A percentile compares a stretch with the other conserved stretches of the same genome.
These are phyloP conservation scores for Drosophila quinaria DNA, from an alignment of 2,888 invertebrate genomes.

Conservation along the genomic window DNA sequence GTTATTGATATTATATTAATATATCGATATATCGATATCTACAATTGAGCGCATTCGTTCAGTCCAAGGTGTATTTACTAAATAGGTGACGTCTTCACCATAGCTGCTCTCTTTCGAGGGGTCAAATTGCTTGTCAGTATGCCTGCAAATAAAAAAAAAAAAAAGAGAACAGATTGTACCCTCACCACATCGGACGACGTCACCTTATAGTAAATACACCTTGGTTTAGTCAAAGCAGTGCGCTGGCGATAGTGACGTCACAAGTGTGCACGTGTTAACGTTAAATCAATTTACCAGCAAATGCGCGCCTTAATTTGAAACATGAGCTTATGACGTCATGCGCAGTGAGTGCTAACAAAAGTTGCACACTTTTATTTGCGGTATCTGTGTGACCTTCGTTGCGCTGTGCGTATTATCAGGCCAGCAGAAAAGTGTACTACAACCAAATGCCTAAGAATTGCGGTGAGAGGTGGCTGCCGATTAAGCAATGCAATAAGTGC, in stretches of 20 bases:
- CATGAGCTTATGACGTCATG: conserved; percentile 42
- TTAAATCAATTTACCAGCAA: not conserved
- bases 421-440: conserved; percentile 29
- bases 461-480: conserved; percentile 13
- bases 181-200: no score
- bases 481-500: conserved; percentile 19
- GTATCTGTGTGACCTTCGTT: conserved; percentile 21
- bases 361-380: conserved; percentile 7
- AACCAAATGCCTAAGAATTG: conserved; percentile 22
- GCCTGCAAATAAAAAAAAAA: no score
- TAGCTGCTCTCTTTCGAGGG: no score
- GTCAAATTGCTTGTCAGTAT: no score
- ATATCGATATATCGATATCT: no score
- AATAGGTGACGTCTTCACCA: no score
- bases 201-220: no score
- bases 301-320: not conserved
- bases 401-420: conserved; percentile 32
- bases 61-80: no score
- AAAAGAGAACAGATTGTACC: no score
- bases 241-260: not conserved
- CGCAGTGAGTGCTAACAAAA: conserved; percentile 18
- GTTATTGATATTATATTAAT: no score
- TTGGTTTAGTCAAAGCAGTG: not conserved
- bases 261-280: not conserved
- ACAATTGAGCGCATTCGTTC: not conserved